Base-by-base conservation (phyloP, 2,888 invertebrate species). In the Prosopocoilus inquinatus region DNA sequence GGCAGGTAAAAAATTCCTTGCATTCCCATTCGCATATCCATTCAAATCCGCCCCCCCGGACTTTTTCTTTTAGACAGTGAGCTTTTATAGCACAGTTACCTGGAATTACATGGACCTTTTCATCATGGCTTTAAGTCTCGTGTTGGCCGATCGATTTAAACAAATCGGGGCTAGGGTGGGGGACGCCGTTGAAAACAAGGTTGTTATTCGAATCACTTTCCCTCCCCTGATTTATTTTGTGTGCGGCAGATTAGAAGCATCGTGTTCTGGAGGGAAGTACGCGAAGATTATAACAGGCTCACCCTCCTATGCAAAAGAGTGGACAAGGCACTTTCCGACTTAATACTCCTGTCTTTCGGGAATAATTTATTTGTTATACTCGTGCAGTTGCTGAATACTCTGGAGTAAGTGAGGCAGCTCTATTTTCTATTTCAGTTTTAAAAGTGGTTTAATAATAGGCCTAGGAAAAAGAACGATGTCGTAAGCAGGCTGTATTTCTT, bases 31-130 rank as follows among this genome's bases (percentile, higher is more conserved):
- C 20, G 5, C 20, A 5, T 28, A 5, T 28, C 20, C 7, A 5
- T 28, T 28, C 3, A 2, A 36, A 36, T 2, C n/a, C n/a, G 11
- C n/a, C n/a, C n/a, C 11, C 11, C 11, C 11, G 2, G 11, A 36
- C n/a, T n/a, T 13, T 13, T 20, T 20, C 7, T 43, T 45, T 9
- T 53, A 53, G 53, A 33, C 39, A 16, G 32, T 53, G 12, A 53
- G 47, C 35, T 9, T 53, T n/a, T 53, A 48, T 12, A 53, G 53
- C 33, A 53, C 53, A n/a, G 47, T 53, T 20, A 43, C 48, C 11
- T 53, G 53, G 53, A 53, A 53, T 13, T 53, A 48, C 47, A 53
- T 53, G 53, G 53, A 53, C 38, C 41, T 48, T 28, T 53, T 53
- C 20, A 48, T 53, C 7, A 48, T 53, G 47, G 32, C 48, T 34